A percentile compares a stretch with the other conserved stretches of the same genome.
These are phyloP conservation scores for Telenomus remus DNA, from an alignment of 1,140 invertebrate genomes.

Conservation along the genomic window DNA sequence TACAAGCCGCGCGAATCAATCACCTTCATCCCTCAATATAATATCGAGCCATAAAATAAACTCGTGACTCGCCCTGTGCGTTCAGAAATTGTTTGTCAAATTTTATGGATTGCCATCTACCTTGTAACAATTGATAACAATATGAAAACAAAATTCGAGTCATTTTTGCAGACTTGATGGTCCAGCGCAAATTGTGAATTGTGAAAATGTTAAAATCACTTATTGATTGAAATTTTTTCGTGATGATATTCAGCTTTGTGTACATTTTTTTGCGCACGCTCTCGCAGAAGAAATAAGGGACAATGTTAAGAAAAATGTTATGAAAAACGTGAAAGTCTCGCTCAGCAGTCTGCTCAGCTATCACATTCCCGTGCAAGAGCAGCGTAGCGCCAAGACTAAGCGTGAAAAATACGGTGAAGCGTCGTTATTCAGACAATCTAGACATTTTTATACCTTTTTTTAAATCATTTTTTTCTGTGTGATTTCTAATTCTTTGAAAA, in stretches of 20 bases:
- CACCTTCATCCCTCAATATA: too few relatives aligned
- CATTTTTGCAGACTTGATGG: too few relatives aligned
- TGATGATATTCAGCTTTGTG: conserved; percentile 19
- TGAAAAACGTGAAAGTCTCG: conserved; percentile 74
- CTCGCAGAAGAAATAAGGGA: conserved; percentile 57
- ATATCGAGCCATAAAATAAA: too few relatives aligned
- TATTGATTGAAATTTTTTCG: conserved; percentile 4
- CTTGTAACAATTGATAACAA: too few relatives aligned
- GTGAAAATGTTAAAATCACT: background rate
- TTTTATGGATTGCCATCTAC: too few relatives aligned
- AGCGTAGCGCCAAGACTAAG: conserved; percentile 66
- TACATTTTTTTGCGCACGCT: conserved; percentile 46
- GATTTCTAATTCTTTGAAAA: background rate
- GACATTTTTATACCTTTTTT: conserved; percentile 8
- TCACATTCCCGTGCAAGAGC: conserved; percentile 68
- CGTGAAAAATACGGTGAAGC: conserved; percentile 68
- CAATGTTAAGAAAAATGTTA: conserved; percentile 53
- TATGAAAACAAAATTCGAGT: too few relatives aligned
- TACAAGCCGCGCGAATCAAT: too few relatives aligned
- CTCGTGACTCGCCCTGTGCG: too few relatives aligned
- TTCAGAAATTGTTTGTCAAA: too few relatives aligned
- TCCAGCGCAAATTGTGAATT: too few relatives aligned
- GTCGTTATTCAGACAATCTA: conserved; percentile 21
- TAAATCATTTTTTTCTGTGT: conserved; percentile 2
- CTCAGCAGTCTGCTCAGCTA: conserved; percentile 72